Evolutionary conservation across 37 sponge, comb jelly and placozoan genomes (phyloP), one percentile per base, ranked within the genome.

Genomic region (Cliona cf. orientalis): DNA sequence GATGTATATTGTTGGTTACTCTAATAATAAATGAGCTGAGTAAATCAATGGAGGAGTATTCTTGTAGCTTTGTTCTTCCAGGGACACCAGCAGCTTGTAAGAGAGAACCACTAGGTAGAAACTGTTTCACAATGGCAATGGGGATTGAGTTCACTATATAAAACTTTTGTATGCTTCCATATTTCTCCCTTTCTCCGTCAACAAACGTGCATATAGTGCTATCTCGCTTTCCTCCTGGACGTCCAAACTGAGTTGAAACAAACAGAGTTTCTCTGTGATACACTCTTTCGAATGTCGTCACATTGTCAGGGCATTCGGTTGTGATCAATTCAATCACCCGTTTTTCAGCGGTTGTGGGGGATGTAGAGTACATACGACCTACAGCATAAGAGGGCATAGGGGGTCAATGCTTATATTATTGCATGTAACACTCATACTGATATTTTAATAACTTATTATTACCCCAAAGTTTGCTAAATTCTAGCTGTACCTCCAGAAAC

Each of bases 191-290:
- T 61, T n/a, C 63, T 26, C n/a, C 6, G 23, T 28, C 7, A 6
- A 12, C 26, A 61, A n/a, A 61, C n/a, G 63, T 25, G 63, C 63
- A 61, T 26, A 61, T n/a, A 26, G 63, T 61, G 26, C 63, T 61
- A n/a, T 61, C 63, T 61, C 63, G 22, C 63, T 61, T 61, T n/a
- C 26, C 63, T 25, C n/a, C 63, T 26, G 28, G 5, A n/a, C n/a
- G 63, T 61, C 63, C 26, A 22, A 25, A 61, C 5, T 61, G 22
- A 21, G 7, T 12, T 6, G 63, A 61, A 61, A 26, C 5, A 61
- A 61, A 5, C 5, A 61, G 6, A 12, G 28, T 61, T 11, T n/a
- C 63, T 22, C 6, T 61, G 26, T 61, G 28, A n/a, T 61, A 61
- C 12, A 61, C 28, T 22, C 63, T 12, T 26, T 61, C 28, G 26